These are phyloP conservation scores for Drosophila sturtevanti DNA, from an alignment of 1,140 invertebrate species.

Conservation along the genomic window DNA sequence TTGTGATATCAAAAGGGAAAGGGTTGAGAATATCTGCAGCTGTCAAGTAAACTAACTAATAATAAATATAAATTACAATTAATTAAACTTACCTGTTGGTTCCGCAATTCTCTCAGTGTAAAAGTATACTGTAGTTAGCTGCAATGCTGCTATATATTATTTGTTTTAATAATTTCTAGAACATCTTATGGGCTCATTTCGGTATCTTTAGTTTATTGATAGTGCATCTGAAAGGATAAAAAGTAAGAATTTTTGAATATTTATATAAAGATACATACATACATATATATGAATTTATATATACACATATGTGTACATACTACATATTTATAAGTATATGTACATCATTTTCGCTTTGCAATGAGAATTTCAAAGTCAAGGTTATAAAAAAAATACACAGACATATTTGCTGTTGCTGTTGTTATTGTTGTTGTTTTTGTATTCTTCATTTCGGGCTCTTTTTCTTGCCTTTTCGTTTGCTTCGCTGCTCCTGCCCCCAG, in stretches of 20 bases:
- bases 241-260: background rate
- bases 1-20: background rate
- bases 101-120: constrained; percentile 77
- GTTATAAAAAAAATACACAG: constrained; percentile 49
- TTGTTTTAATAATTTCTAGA: constrained; percentile 7
- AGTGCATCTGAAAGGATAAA: constrained; percentile 31
- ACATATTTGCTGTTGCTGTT: constrained; percentile 46
- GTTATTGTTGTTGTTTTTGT: constrained; percentile 44
- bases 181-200: constrained; percentile 11
- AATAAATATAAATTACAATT: background rate
- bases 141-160: constrained; percentile 11
- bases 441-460: constrained; percentile 25
- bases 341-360: constrained; percentile 59
- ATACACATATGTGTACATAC: constrained; percentile 11
- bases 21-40: background rate
- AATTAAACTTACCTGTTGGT: constrained; percentile 67
- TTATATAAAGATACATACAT: constrained; percentile 6
- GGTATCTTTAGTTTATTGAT: constrained; percentile 2
- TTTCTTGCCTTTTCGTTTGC: constrained; percentile 27
- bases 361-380: constrained; percentile 78
- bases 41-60: too few species aligned
- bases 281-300: constrained; percentile 12
- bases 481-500: constrained; percentile 37
- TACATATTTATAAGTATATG: constrained; percentile 15
- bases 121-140: constrained; percentile 54